These are phyloP conservation scores for Kradibia gibbosae DNA, from an alignment of 1,140 invertebrate species.

Conservation along the genomic window DNA sequence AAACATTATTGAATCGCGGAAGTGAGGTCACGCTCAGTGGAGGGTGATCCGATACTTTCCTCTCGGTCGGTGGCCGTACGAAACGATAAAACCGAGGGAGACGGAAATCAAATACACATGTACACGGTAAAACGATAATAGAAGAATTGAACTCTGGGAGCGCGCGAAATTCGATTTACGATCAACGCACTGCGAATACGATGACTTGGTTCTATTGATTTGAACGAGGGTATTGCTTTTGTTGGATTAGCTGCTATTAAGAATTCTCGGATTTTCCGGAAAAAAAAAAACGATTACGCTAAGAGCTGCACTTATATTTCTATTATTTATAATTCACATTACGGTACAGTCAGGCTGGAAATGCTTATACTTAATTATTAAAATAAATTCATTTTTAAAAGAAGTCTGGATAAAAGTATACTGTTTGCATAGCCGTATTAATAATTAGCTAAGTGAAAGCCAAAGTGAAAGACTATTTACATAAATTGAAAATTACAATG, in stretches of 20 bases:
- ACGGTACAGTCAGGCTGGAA: not conserved
- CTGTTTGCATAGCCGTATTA: too few relatives aligned
- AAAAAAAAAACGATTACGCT: not conserved
- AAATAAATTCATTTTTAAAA: not conserved
- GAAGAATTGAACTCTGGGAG: constrained; percentile 18
- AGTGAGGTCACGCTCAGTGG: constrained; percentile 36
- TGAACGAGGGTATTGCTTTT: constrained; percentile 1
- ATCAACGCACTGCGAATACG: constrained; percentile 21
- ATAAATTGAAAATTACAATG: too few relatives aligned
- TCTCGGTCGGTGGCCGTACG: not conserved
- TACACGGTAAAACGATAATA: constrained; percentile 42
- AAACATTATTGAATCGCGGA: constrained; percentile 56
- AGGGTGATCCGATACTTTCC: constrained; percentile 23
- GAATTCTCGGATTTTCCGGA: not conserved
- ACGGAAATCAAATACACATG: not conserved
- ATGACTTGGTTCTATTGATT: constrained; percentile 36
- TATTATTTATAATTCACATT: not conserved
- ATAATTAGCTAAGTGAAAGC: too few relatives aligned
- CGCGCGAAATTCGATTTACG: constrained; percentile 45
- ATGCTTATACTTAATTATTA: not conserved
- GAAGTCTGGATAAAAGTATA: too few relatives aligned
- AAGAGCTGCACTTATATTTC: not conserved
- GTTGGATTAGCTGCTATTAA: not conserved
- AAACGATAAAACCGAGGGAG: not conserved
- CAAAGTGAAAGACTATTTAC: too few relatives aligned